Evolutionary conservation across 2,797 vertebrate species (phyloP).

Genomic region (Thalassophryne amazonica): DNA sequence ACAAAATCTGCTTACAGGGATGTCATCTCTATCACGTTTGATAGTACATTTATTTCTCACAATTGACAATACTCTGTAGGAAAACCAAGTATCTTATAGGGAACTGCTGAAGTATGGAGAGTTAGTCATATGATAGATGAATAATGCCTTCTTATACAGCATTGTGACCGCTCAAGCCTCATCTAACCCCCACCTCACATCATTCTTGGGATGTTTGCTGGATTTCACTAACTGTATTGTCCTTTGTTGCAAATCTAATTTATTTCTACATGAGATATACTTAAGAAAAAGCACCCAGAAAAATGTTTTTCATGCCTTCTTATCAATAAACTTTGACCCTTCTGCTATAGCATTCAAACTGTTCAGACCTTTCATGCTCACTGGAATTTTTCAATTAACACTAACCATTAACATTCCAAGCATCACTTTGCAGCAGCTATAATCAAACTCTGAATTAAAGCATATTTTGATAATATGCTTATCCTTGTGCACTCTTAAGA

Average conservation of each 20-base stretch:
- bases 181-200: neutral
- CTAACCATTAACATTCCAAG: neutral
- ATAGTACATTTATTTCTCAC: too few relatives aligned
- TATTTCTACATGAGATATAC: neutral
- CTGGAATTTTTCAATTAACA: neutral
- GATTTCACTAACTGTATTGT: neutral
- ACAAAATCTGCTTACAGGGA: too few relatives aligned
- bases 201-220: neutral
- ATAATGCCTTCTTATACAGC: conserved; percentile 44
- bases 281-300: neutral
- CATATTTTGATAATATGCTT: too few relatives aligned
- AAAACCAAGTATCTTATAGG: conserved; percentile 71
- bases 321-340: neutral
- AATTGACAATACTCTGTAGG: too few relatives aligned
- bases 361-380: neutral
- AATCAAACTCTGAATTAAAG: neutral
- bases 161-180: neutral
- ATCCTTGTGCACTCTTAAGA: too few relatives aligned
- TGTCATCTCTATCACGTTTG: too few relatives aligned
- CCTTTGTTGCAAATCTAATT: neutral
- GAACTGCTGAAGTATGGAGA: conserved; percentile 51
- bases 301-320: neutral
- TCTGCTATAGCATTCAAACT: neutral
- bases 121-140: conserved; percentile 69
- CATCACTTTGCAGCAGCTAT: neutral